These are phyloP conservation scores for Batillaria attramentaria DNA, from an alignment of 1,140 invertebrate genomes.

Conservation along the genomic window DNA sequence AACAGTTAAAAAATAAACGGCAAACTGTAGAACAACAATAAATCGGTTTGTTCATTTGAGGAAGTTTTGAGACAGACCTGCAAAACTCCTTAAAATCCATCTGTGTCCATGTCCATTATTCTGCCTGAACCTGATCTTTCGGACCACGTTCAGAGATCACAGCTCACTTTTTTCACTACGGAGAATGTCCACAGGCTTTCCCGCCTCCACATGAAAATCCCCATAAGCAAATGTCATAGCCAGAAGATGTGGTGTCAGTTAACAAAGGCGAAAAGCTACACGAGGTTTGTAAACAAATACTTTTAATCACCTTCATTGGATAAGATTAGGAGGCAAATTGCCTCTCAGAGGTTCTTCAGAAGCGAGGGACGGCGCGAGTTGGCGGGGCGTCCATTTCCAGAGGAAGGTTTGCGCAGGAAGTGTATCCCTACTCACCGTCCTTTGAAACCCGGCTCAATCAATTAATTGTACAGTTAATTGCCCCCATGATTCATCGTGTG, in stretches of 20 bases:
- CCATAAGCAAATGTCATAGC: constrained; percentile 12
- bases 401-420: constrained; percentile 9
- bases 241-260: constrained; percentile 22
- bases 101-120: too few species aligned
- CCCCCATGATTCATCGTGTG: constrained; percentile 27
- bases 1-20: too few species aligned
- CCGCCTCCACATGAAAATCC: too few species aligned
- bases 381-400: not conserved
- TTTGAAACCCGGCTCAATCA: constrained; percentile 28
- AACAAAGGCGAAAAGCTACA: constrained; percentile 16
- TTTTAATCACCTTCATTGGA: constrained; percentile 15
- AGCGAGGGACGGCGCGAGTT: not conserved
- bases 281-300: constrained; percentile 29
- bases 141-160: too few species aligned
- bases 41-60: too few species aligned
- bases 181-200: too few species aligned
- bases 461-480: constrained; percentile 33
- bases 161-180: too few species aligned
- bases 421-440: not conserved
- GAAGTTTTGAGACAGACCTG: too few species aligned
- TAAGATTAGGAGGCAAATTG: constrained; percentile 14
- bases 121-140: too few species aligned
- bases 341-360: not conserved
- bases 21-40: too few species aligned
- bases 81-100: too few species aligned